These are phyloP conservation scores for Philopedon plagiatum DNA, from an alignment of 2,888 invertebrate species.

Conservation along the genomic window DNA sequence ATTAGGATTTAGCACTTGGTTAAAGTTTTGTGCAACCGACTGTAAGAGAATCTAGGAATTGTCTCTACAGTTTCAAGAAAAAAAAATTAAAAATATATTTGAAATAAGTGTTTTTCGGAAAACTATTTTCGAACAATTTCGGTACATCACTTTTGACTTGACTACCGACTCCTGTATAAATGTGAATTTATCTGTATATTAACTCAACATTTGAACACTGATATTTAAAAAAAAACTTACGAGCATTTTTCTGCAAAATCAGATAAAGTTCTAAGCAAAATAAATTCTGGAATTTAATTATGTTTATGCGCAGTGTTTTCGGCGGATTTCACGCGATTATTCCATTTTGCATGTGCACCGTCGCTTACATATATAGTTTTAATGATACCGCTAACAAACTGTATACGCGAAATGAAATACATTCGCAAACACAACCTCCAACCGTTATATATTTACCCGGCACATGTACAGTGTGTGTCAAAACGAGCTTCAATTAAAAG, in stretches of 20 bases:
- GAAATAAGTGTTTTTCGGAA: no score
- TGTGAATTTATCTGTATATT: no score
- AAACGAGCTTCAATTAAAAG: no score
- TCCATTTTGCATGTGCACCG: conserved; percentile 55
- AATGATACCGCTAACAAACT: conserved; percentile 47
- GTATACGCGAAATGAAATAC: conserved; percentile 46
- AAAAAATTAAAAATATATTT: no score
- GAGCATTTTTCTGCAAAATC: conserved; percentile 34
- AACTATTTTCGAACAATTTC: no score
- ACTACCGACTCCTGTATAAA: no score
- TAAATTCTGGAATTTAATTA: conserved; percentile 53
- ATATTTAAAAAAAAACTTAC: not conserved
- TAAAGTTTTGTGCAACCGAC: no score
- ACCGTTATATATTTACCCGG: conserved; percentile 43
- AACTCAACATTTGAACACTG: no score
- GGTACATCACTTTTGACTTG: no score
- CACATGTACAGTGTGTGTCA: conserved; percentile 28
- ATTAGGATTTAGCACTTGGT: no score
- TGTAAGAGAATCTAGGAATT: no score
- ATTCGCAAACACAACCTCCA: conserved; percentile 40
- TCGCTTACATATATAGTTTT: conserved; percentile 46
- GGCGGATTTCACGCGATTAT: conserved; percentile 56
- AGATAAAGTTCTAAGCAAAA: conserved; percentile 47
- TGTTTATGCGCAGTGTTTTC: conserved; percentile 49
- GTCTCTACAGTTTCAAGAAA: no score